Percentiles rank a stretch among this genome's conserved stretches.
Conservation (phyloP, 2,113 vertebrate species). For the Xenopus tropicalis region UCB_Xtro_10.0 CM004452.2:51127501-51128000, state of each 20-base stretch:
- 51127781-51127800: slow-evolving; percentile 74
- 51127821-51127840: background rate
- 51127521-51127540: slow-evolving; percentile 78
- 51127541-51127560: slow-evolving; percentile 78
- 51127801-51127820: no score
- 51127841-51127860: no score
- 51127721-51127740: slow-evolving; percentile 83
- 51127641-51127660: slow-evolving; percentile 74
- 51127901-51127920: no score
- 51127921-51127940: no score
- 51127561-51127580: slow-evolving; percentile 78
- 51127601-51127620: slow-evolving; percentile 72
- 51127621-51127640: slow-evolving; percentile 71
- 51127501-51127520: slow-evolving; percentile 87
- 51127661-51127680: slow-evolving; percentile 79
- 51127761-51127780: slow-evolving; percentile 89
- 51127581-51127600: slow-evolving; percentile 77
- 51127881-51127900: no score
- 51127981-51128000: no score
- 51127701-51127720: slow-evolving; percentile 94
- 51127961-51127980: no score
- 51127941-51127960: no score
- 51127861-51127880: no score
- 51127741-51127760: slow-evolving; percentile 81
- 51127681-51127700: slow-evolving; percentile 92